phyloP scores from a whole-genome alignment of 2,888 invertebrate species.

The Pyrgus malvae region DNA sequence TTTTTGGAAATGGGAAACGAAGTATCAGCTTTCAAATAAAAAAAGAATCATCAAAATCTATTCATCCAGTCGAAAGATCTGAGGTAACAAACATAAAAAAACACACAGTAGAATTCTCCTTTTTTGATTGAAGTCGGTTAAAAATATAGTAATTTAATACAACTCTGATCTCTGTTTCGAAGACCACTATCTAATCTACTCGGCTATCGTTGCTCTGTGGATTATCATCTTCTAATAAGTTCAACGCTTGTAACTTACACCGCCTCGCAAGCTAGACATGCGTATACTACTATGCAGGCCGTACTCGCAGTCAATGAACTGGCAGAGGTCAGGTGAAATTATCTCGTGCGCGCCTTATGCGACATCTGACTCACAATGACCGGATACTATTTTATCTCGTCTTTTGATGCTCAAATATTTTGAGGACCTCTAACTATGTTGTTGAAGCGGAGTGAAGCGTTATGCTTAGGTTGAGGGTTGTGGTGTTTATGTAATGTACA shows the following conservation, averaged over 20 bases:
- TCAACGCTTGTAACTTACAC: conserved; percentile 34
- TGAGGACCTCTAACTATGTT: conserved; percentile 32
- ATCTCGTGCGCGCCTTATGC: conserved; percentile 71
- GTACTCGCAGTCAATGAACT: conserved; percentile 80
- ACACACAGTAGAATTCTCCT: too few species aligned
- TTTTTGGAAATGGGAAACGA: too few species aligned
- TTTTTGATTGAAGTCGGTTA: too few species aligned
- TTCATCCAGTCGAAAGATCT: too few species aligned
- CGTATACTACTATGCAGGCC: conserved; percentile 74
- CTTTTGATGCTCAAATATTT: conserved; percentile 50
- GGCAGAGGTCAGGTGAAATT: conserved; percentile 80
- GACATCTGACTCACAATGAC: conserved; percentile 74
- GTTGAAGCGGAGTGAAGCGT: background rate
- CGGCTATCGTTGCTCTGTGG: too few species aligned
- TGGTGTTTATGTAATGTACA: background rate
- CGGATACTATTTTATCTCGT: conserved; percentile 64
- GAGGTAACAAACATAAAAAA: too few species aligned
- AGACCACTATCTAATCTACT: too few species aligned
- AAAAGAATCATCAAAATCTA: too few species aligned
- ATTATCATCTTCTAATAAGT: too few species aligned
- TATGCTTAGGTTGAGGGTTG: background rate
- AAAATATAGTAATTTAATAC: too few species aligned
- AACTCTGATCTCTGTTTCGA: too few species aligned
- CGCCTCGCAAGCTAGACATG: conserved; percentile 61
- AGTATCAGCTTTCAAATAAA: too few species aligned